Evolutionary conservation across 1,140 invertebrate species (phyloP), one percentile per base, ranked within the genome.

Genomic region (Anagrus nilaparvatae): DNA sequence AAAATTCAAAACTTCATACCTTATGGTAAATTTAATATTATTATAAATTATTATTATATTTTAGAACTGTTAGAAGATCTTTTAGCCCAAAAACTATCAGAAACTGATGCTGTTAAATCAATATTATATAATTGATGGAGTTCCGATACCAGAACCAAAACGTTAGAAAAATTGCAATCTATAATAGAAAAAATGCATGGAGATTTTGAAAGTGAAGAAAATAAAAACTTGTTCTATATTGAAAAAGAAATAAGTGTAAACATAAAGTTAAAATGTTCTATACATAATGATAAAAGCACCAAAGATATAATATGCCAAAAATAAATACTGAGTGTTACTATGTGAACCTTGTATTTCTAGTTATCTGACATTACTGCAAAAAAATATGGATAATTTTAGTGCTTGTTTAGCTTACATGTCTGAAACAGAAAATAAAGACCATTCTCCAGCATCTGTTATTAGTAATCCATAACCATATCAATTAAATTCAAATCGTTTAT

Each of bases 81-180:
- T 40, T 60, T 97, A 35, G 77, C 80, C 36, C 76, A 84, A 46
- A 88, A 87, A 58, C 95, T 95, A 1, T 85, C 86, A 42, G 89
- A 96, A 69, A 87, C 87, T 27, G 92, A 96, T 71, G 92, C 92
- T 20, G 86, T 97, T 27, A 92, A 98, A 61, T 87, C 84, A 52
- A 88, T 98, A 6, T 83, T 99, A n/a, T 55, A 87, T 99, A 5
- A 85, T 99, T 6, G 95, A 98, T 69, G 91, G 94, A 43, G 83
- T 96, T 33, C 97, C 97, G 20, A 79, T 89, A 65, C 92, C 97
- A 42, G 91, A 89, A 33, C 81, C 84, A 10, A 89, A 94, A 38
- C 76, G 91, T 63, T 96, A 19, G 88, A 94, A 32, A 98, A 98
- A 67, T 73, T 99, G 14, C 87, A 94, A 59, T 84, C 80, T 49